Base-by-base conservation (phyloP, 1,140 invertebrate genomes). In the Oryzaephilus surinamensis region DNA sequence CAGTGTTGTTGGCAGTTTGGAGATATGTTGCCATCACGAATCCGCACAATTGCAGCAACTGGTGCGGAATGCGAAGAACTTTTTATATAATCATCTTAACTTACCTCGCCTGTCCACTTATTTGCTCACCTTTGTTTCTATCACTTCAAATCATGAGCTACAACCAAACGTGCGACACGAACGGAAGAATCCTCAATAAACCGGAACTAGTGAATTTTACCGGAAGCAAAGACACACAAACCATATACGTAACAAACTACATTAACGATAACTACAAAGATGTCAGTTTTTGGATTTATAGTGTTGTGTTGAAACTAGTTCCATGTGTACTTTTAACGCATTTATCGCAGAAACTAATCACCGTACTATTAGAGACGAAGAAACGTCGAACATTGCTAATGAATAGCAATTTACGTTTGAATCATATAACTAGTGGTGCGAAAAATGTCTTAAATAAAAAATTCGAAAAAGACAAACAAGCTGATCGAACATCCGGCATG, bases 401-500 rank as follows among this genome's bases (percentile, higher is more conserved):
- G 16, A 47, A 46, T 10, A 46, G 44, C 13, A 44, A 38, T 12
- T 30, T 58, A n/a, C 47, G 48, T 2, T 27, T 55, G 37, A 49
- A 52, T 12, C 48, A 51, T 13, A 43, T 55, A 13, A 47, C 43
- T 14, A 34, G 42, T 3, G 16, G 34, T 12, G 10, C 11, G 6
- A 38, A 10, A 27, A 27, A n/a, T 13, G 7, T 45, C 6, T 12
- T 41, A 19, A 43, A 42, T 19, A 46, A 52, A 14, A 52, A 63
- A 18, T 31, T 65, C 26, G 76, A 77, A 43, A 79, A 78, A 43
- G 76, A 80, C 34, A 72, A 75, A 32, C 79, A 83, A 50, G 85
- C 84, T 3, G 87, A 94, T 62, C 73, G 87, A 14, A 98, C 94
- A 0, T 97, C 94, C 0, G 71, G 79, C 11, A 97, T 99, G 94